phyloP scores from a whole-genome alignment of 2,113 vertebrate species.

The Sturnira hondurensis region DNA sequence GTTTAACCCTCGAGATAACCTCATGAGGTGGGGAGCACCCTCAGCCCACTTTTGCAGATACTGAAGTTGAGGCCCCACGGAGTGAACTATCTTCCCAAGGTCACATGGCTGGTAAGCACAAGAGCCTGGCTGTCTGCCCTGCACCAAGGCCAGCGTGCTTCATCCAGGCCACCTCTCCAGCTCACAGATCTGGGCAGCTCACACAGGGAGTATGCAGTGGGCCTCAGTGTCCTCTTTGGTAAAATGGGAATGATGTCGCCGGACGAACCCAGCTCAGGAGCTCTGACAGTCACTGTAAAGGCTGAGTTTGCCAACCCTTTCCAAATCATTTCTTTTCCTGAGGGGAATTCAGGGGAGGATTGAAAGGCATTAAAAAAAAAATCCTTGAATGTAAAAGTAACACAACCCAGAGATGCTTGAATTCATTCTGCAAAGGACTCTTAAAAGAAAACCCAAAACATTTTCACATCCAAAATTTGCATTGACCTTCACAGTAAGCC shows the following conservation, averaged over 20 bases:
- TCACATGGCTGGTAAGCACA: not conserved
- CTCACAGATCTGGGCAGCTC: fast-evolving
- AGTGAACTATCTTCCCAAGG: not conserved
- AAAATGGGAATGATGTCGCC: not conserved
- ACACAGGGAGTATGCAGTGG: not conserved
- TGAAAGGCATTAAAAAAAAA: not conserved
- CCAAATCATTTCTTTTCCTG: not conserved
- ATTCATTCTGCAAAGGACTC: not conserved
- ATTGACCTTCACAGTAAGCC: not conserved
- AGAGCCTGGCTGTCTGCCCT: not conserved
- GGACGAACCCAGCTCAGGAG: not conserved
- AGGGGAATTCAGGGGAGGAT: not conserved
- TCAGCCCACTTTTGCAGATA: not conserved
- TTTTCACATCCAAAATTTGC: not conserved
- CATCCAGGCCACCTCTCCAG: not conserved
- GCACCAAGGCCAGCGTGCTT: not conserved
- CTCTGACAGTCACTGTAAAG: not conserved
- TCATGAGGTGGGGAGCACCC: not conserved
- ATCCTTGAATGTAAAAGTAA: not conserved
- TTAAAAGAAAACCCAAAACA: not conserved
- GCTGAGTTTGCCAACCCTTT: not conserved
- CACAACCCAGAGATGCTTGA: not conserved
- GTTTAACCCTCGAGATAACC: not conserved
- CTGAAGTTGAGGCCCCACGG: not conserved
- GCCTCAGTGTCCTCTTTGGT: not conserved